phyloP scores from a whole-genome alignment of 2,797 vertebrate species.

The Artibeus jamaicensis region DNA sequence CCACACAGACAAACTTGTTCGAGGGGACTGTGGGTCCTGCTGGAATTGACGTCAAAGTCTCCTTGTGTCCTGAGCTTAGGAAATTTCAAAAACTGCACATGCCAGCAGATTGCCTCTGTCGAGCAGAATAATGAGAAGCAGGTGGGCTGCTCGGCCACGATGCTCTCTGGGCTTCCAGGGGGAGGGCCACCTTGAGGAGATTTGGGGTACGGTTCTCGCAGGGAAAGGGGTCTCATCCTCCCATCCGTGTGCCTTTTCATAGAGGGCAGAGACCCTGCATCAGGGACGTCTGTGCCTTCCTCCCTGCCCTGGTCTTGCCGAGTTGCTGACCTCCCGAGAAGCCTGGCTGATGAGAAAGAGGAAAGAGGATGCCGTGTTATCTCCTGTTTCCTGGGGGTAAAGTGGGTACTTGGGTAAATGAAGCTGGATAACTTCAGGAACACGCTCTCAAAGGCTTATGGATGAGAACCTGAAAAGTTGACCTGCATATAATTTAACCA shows the following conservation, averaged over 20 bases:
- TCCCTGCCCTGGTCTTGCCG: background rate
- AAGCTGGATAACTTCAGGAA: background rate
- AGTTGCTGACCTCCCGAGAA: background rate
- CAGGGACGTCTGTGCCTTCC: background rate
- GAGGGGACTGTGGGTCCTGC: conserved; percentile 40
- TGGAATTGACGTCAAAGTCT: conserved; percentile 50
- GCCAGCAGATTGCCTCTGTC: conserved; percentile 46
- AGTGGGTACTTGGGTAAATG: background rate
- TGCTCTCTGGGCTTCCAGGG: background rate
- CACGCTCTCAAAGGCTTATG: background rate
- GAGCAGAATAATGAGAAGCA: conserved; percentile 29
- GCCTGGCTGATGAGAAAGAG: background rate
- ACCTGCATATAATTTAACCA: background rate
- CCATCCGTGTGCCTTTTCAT: background rate
- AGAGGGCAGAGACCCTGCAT: background rate
- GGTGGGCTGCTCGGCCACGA: background rate
- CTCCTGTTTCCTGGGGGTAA: background rate
- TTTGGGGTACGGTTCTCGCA: background rate
- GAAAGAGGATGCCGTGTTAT: background rate
- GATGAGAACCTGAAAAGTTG: background rate
- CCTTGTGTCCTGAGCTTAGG: conserved; percentile 50
- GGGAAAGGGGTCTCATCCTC: background rate
- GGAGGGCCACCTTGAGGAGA: background rate
- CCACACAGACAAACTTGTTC: conserved; percentile 42
- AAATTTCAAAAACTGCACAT: conserved; percentile 11